A percentile compares a stretch with the other conserved stretches of the same genome.
Evolutionary conservation across 2,888 invertebrate genomes (phyloP).

Genomic region (Sinelater perroti): DNA sequence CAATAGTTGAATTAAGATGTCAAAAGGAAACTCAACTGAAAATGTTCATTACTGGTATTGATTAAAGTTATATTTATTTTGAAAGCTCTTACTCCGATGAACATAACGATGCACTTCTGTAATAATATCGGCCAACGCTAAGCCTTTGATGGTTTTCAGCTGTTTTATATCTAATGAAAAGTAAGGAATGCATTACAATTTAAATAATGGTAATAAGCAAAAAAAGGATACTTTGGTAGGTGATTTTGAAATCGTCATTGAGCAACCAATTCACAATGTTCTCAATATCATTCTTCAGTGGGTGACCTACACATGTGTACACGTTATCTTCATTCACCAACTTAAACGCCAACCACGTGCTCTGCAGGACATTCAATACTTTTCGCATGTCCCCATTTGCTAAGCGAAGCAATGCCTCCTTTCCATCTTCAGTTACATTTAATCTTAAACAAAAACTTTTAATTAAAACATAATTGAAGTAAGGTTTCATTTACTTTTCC

Average conservation of each 20-base stretch:
- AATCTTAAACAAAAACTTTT: constrained; percentile 69
- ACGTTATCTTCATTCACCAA: constrained; percentile 89
- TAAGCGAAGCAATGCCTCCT: constrained; percentile 85
- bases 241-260: constrained; percentile 76
- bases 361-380: constrained; percentile 95
- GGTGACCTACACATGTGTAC: constrained; percentile 97
- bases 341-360: constrained; percentile 92
- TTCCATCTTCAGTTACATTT: constrained; percentile 85
- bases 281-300: constrained; percentile 87
- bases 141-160: constrained; percentile 87
- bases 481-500: constrained; percentile 85
- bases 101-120: constrained; percentile 89
- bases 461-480: no score
- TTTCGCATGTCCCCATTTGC: constrained; percentile 98
- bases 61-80: neutral
- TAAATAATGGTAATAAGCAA: constrained; percentile 1
- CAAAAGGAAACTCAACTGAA: constrained; percentile 87
- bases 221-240: constrained; percentile 82
- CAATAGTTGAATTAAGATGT: constrained; percentile 79
- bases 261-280: constrained; percentile 87
- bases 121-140: constrained; percentile 92
- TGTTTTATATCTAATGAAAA: constrained; percentile 74
- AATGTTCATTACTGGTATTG: constrained; percentile 1
- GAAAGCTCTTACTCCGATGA: constrained; percentile 79
- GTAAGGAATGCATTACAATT: constrained; percentile 6